Base-by-base conservation (phyloP, 2,888 invertebrate species). In the Thalpophila matura region DNA sequence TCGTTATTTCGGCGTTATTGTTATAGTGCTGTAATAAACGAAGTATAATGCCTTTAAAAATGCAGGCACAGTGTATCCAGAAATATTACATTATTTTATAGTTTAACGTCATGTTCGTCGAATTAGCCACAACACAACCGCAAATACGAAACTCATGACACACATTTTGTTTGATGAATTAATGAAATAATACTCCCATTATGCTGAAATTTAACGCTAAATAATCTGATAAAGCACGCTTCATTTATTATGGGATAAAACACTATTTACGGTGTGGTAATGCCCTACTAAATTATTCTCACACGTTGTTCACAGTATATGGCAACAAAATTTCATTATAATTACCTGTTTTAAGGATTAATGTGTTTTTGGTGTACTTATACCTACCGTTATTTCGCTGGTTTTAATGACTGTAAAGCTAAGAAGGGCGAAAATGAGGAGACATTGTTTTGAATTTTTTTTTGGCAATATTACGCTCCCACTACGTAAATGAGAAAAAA, bases 341-440 rank as follows among this genome's bases (percentile, higher is more conserved):
- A 84, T 82, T 80, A 80, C 78, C 73, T 69, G 60, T 72, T 79
- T 71, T 81, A 79, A 77, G 81, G 78, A 77, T 82, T 82, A 83
- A 83, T 78, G 74, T 65, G 79, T 68, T 81, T 79, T 77, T 50
- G 45, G 58, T 61, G 74, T 77, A 62, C 46, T 76, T 65, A 76
- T 43, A 51, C 6, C 3, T 43, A 51, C 6, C 3, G 66, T 31
- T 51, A 46, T 24, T 53, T 57, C 12, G 59, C 22, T 50, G 50
- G 18, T 57, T 66, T 72, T 74, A 73, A 74, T 59, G 40, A 14
- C 47, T 40, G 20, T 38, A 18, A 55, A 63, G 46, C 45, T 64
- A 50, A 70, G 76, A 46, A 54, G 54, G 57, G 7, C 20, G 14
- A 10, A 31, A 24, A 47, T 42, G 6, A 42, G 27, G 12, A 20